Evolutionary conservation across 2,113 vertebrate genomes (phyloP).

Genomic region (Crotophaga sulcirostris): DNA sequence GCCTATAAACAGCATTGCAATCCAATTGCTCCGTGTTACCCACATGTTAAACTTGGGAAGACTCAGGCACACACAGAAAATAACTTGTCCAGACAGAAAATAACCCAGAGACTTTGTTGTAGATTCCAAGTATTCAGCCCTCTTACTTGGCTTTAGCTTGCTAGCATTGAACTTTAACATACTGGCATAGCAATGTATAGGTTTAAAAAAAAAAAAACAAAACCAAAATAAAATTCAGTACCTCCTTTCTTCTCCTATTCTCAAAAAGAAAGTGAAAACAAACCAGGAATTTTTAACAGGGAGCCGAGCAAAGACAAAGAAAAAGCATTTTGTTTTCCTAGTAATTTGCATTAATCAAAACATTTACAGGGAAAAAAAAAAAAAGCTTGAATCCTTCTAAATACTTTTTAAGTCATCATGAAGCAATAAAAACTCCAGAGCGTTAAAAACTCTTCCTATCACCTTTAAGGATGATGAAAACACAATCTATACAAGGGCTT

Average conservation of each 20-base stretch:
- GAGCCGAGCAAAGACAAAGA: not conserved
- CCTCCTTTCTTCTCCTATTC: not conserved
- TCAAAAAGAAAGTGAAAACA: not conserved
- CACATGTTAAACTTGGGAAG: not conserved
- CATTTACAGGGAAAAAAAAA: not conserved
- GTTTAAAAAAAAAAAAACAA: not conserved
- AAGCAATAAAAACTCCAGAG: not conserved
- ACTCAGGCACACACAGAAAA: not conserved
- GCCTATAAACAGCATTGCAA: not conserved
- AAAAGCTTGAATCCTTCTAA: not conserved
- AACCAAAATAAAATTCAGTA: too few species aligned
- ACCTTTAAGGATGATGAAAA: not conserved
- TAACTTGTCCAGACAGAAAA: not conserved
- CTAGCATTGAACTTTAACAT: not conserved
- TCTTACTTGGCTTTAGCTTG: not conserved
- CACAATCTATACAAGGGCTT: not conserved
- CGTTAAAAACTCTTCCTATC: fast-evolving
- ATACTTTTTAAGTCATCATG: not conserved
- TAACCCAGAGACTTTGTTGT: not conserved
- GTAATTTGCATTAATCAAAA: not conserved
- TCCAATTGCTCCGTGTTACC: not conserved
- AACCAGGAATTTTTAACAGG: not conserved
- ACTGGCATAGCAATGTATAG: not conserved
- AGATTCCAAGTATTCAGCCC: not conserved
- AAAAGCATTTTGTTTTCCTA: not conserved